A percentile compares a stretch with the other conserved stretches of the same genome.
Conservation (phyloP, 2,797 vertebrate genomes). For the Phataginus tricuspis region DNA sequence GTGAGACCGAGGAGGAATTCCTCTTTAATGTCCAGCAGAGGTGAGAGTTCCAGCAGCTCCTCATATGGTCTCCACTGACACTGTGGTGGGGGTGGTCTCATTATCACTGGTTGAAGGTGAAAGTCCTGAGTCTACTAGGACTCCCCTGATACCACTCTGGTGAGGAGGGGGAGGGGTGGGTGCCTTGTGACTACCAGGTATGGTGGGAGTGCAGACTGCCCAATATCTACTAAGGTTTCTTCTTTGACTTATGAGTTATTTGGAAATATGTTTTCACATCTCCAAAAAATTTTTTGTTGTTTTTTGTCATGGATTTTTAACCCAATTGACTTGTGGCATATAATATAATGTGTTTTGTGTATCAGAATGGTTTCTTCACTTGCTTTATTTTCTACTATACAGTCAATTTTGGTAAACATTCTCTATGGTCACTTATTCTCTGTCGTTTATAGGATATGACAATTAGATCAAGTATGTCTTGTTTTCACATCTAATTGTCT, state of each 20-base stretch:
- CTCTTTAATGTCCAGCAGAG: background rate
- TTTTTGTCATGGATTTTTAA: background rate
- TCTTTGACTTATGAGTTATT: background rate
- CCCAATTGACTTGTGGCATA: background rate
- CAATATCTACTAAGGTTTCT: background rate
- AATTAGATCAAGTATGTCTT: background rate
- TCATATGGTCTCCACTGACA: background rate
- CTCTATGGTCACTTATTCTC: background rate
- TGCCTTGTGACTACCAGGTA: background rate
- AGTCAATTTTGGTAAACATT: background rate
- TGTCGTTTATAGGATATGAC: background rate
- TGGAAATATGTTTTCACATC: background rate
- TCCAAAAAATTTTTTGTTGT: background rate
- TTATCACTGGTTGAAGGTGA: background rate
- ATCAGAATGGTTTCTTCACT: background rate
- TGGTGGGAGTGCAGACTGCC: background rate
- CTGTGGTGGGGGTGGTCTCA: background rate
- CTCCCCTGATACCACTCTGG: background rate
- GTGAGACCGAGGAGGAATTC: background rate
- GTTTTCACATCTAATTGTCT: background rate
- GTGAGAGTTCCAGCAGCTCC: background rate
- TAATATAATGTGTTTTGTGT: background rate
- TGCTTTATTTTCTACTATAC: background rate
- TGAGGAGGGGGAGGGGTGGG: background rate
- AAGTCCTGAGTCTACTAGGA: background rate